Evolutionary conservation across 2,797 vertebrate genomes (phyloP).

Genomic region (Xenentodon cancila): DNA sequence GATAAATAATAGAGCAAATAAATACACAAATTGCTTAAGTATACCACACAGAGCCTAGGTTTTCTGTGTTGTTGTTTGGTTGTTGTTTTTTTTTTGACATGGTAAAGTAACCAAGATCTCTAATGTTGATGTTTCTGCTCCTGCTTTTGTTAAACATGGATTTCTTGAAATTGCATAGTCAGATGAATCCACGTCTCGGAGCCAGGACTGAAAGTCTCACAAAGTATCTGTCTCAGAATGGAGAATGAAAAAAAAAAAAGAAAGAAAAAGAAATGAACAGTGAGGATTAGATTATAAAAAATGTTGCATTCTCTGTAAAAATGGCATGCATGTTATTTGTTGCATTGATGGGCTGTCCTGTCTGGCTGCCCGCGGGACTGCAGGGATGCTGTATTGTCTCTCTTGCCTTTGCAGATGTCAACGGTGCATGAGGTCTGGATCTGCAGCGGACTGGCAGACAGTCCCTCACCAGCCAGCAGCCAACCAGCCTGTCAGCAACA

Average conservation of each 20-base stretch:
- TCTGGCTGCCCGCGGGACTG: slow-evolving; percentile 61
- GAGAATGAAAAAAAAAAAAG: slow-evolving; percentile 35
- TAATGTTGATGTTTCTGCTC: slow-evolving; percentile 51
- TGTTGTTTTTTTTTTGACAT: slow-evolving; percentile 52
- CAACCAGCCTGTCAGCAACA: slow-evolving; percentile 80
- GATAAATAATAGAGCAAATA: slow-evolving; percentile 72
- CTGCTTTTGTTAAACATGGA: slow-evolving; percentile 54
- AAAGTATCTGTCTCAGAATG: slow-evolving; percentile 54
- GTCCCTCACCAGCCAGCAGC: slow-evolving; percentile 77
- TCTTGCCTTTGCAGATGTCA: slow-evolving; percentile 73
- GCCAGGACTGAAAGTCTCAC: slow-evolving; percentile 50
- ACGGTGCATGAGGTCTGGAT: slow-evolving; percentile 73
- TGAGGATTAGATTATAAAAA: slow-evolving; percentile 66
- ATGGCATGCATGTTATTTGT: slow-evolving; percentile 84
- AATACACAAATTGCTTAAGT: slow-evolving; percentile 66
- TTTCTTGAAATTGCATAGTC: slow-evolving; percentile 85
- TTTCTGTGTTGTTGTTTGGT: slow-evolving; percentile 27
- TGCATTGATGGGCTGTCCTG: slow-evolving; percentile 60
- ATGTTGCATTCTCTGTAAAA: slow-evolving; percentile 77
- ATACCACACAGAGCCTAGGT: slow-evolving; percentile 63
- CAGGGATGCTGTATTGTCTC: slow-evolving; percentile 68
- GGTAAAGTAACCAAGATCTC: slow-evolving; percentile 53
- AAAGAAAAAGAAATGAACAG: slow-evolving; percentile 56
- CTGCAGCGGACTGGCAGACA: slow-evolving; percentile 76
- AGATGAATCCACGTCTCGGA: slow-evolving; percentile 75